Conservation (phyloP, 2,797 vertebrate genomes). For the Chlorospingus semifuscus region DNA sequence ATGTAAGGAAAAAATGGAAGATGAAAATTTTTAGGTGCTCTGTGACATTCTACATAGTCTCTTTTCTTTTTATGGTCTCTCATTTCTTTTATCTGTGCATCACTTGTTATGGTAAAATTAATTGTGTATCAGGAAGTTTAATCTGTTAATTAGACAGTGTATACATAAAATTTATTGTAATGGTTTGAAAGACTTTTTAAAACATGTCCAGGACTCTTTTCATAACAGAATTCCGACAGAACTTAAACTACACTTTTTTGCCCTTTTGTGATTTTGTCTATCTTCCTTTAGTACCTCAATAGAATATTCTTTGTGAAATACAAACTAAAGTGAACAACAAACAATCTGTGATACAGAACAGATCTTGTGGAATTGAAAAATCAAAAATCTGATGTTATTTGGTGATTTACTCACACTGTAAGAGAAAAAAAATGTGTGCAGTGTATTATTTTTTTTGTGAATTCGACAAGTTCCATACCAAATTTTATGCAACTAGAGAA, state of each 20-base stretch:
- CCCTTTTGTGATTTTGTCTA: not conserved
- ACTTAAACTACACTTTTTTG: not conserved
- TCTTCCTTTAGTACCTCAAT: not conserved
- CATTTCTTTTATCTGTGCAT: not conserved
- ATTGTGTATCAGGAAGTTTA: not conserved
- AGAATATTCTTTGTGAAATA: not conserved
- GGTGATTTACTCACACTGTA: not conserved
- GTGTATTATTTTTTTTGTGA: not conserved
- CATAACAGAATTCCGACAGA: not conserved
- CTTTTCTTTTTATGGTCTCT: not conserved
- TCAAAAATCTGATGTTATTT: not conserved
- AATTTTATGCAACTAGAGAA: not conserved
- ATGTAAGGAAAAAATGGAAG: not conserved
- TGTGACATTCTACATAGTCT: rapidly evolving
- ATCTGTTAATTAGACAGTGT: not conserved
- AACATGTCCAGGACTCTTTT: not conserved
- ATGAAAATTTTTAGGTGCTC: not conserved
- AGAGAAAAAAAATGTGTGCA: not conserved
- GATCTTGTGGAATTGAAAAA: not conserved
- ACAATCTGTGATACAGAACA: not conserved
- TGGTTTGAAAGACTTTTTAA: not conserved
- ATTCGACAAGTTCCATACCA: not conserved
- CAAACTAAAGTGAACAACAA: not conserved
- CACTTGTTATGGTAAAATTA: not conserved
- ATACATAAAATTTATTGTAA: not conserved